These are phyloP conservation scores for Sarcophaga carnaria DNA, from an alignment of 2,888 invertebrate species.

Conservation along the genomic window DNA sequence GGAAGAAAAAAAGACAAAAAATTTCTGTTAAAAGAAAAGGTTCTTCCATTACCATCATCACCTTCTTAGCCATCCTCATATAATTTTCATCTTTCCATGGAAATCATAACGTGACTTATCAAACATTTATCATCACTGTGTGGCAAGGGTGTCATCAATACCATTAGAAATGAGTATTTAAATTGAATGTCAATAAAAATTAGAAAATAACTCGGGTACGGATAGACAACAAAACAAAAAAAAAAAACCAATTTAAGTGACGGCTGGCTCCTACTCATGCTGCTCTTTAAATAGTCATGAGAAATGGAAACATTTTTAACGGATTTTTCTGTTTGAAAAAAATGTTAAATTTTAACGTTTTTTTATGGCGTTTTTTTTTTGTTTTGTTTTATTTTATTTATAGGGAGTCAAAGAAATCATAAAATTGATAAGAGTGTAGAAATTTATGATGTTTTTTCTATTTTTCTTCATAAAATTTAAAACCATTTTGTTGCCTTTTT, in stretches of 20 bases:
- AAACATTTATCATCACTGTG: constrained; percentile 56
- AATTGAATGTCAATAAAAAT: constrained; percentile 64
- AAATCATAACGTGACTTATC: constrained; percentile 68
- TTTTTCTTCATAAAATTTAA: constrained; percentile 17
- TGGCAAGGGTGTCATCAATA: constrained; percentile 63
- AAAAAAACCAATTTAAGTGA: constrained; percentile 26
- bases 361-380: not conserved
- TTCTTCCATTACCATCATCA: constrained; percentile 28
- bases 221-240: not conserved
- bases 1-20: not conserved
- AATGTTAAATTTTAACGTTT: constrained; percentile 45
- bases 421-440: constrained; percentile 37
- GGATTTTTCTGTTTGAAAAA: not conserved
- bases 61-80: constrained; percentile 10
- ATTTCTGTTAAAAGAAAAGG: constrained; percentile 1
- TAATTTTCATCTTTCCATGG: constrained; percentile 32
- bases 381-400: not conserved
- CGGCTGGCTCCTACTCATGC: constrained; percentile 39
- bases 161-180: constrained; percentile 3
- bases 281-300: constrained; percentile 5
- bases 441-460: constrained; percentile 37
- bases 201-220: constrained; percentile 29
- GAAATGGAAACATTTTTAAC: constrained; percentile 7
- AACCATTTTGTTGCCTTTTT: constrained; percentile 2
- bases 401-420: not conserved